Percentiles rank a stretch among this genome's conserved stretches.
These are phyloP conservation scores for Microtus ochrogaster DNA, from an alignment of 2,113 vertebrate genomes.

Conservation along the genomic window DNA sequence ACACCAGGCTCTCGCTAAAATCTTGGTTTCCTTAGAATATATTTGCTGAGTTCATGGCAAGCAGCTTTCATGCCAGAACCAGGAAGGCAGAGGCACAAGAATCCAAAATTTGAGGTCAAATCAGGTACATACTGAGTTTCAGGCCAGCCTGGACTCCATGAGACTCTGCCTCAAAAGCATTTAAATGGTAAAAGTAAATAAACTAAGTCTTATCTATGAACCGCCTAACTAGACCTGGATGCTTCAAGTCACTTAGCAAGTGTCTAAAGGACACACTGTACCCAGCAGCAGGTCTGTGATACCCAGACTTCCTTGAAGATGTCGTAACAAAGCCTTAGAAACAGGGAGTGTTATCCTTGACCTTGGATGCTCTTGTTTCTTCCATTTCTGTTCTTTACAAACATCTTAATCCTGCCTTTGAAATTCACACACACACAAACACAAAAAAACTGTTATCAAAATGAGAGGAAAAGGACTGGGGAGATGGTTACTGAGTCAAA, in stretches of 20 bases:
- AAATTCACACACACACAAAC: neutral
- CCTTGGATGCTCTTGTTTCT: neutral
- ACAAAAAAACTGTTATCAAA: neutral
- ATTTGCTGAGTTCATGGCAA: neutral
- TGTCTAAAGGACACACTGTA: neutral
- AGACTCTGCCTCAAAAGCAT: neutral
- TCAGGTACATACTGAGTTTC: neutral
- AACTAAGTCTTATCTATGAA: neutral
- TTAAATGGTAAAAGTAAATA: neutral
- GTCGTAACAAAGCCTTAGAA: neutral
- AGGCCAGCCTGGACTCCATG: neutral
- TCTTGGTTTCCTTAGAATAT: neutral
- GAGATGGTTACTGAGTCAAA: neutral
- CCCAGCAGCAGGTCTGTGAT: fast-evolving
- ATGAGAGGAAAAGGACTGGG: neutral
- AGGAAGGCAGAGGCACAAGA: neutral
- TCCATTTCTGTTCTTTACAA: neutral
- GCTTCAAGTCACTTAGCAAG: neutral
- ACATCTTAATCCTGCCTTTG: neutral
- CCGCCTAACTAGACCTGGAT: neutral
- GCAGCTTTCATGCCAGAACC: neutral
- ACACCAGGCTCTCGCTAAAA: neutral
- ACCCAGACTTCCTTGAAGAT: neutral
- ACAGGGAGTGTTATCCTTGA: fast-evolving
- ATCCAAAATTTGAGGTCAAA: neutral